phyloP scores from a whole-genome alignment of 2,113 vertebrate genomes.

The Gasterosteus aculeatus region DNA sequence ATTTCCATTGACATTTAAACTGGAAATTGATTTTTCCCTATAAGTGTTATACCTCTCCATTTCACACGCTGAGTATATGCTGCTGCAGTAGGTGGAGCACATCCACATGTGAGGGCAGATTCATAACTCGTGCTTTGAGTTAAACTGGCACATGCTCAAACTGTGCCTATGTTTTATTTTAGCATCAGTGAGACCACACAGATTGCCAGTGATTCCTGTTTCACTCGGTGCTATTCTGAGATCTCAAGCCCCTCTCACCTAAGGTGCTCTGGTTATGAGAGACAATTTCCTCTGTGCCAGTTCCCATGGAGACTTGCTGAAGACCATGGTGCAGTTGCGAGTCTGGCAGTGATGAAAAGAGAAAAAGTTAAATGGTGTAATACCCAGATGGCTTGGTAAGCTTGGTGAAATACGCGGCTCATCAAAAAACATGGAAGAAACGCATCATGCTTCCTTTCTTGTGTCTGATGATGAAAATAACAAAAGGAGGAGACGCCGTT shows the following conservation, averaged over 20 bases:
- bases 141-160: constrained; percentile 34
- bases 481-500: constrained; percentile 17
- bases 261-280: constrained; percentile 54
- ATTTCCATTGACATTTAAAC: constrained; percentile 56
- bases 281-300: constrained; percentile 63
- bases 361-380: constrained; percentile 32
- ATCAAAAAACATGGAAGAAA: constrained; percentile 27
- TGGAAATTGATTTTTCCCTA: constrained; percentile 58
- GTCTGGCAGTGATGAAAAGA: constrained; percentile 18
- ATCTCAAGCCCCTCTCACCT: constrained; percentile 57
- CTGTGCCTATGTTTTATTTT: constrained; percentile 23
- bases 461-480: constrained; percentile 17
- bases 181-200: constrained; percentile 37
- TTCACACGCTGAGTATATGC: constrained; percentile 52
- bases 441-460: neutral
- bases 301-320: constrained; percentile 71
- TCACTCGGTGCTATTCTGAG: constrained; percentile 29
- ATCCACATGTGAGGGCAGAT: constrained; percentile 57
- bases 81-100: constrained; percentile 37
- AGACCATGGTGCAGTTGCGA: constrained; percentile 44
- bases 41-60: constrained; percentile 47
- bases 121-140: constrained; percentile 44
- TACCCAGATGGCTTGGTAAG: constrained; percentile 23
- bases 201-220: constrained; percentile 32
- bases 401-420: constrained; percentile 25